A percentile compares a stretch with the other conserved stretches of the same genome.
phyloP scores from a whole-genome alignment of 1,140 invertebrate genomes.

The Bombus huntii region DNA sequence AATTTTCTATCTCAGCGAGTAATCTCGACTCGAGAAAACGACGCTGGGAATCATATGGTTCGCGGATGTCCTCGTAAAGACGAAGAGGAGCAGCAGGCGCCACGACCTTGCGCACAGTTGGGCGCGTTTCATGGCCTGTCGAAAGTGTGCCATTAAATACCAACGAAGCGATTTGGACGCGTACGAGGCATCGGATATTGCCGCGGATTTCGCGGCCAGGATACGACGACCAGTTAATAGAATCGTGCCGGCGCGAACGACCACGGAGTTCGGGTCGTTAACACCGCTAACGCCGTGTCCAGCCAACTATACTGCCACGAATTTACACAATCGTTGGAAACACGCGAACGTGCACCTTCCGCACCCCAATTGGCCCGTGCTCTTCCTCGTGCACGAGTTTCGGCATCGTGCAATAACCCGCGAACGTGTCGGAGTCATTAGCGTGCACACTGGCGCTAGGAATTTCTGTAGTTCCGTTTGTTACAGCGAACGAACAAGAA shows the following conservation, averaged over 20 bases:
- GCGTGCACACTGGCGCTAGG: no score
- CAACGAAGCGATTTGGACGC: not conserved
- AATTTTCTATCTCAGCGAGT: no score
- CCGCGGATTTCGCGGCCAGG: not conserved
- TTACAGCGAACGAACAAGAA: not conserved
- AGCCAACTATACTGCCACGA: constrained; percentile 12
- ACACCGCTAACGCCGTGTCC: constrained; percentile 38
- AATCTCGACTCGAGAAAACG: not conserved
- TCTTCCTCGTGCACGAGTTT: not conserved
- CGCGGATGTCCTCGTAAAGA: not conserved
- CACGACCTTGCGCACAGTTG: not conserved
- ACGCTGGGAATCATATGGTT: not conserved
- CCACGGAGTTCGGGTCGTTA: constrained; percentile 37
- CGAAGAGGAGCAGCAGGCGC: no score
- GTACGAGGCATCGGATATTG: not conserved
- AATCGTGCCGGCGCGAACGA: constrained; percentile 26
- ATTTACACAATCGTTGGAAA: constrained; percentile 36
- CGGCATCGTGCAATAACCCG: no score
- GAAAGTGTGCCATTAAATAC: constrained; percentile 18
- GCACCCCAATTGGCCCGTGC: constrained; percentile 14
- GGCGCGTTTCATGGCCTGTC: not conserved
- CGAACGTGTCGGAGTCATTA: no score
- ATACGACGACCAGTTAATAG: constrained; percentile 36
- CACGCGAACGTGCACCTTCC: constrained; percentile 33
- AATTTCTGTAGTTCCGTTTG: no score